These are phyloP conservation scores for Siphamia tubifer DNA, from an alignment of 2,113 vertebrate species.

Conservation along the genomic window DNA sequence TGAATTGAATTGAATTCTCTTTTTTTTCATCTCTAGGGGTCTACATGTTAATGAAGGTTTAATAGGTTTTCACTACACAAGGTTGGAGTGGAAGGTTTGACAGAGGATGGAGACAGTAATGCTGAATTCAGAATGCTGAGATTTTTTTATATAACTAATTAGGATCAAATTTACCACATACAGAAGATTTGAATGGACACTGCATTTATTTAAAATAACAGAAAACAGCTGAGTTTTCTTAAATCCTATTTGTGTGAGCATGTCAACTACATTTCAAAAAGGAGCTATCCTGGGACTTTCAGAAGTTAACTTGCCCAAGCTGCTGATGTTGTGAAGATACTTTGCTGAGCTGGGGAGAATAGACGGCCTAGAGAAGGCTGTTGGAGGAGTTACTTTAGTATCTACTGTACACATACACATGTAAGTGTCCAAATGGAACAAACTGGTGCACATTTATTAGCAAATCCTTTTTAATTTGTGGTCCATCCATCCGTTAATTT, in stretches of 20 bases:
- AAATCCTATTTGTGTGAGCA: background rate
- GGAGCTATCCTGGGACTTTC: slow-evolving; percentile 29
- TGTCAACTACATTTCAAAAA: slow-evolving; percentile 19
- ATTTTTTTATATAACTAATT: background rate
- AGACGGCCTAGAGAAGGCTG: slow-evolving; percentile 14
- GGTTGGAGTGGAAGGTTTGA: background rate
- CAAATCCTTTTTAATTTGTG: slow-evolving; percentile 9
- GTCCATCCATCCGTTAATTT: too few species aligned
- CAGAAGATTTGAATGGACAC: background rate
- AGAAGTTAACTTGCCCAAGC: slow-evolving; percentile 34
- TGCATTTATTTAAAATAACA: background rate
- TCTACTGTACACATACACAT: too few species aligned
- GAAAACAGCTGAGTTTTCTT: background rate
- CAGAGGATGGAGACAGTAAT: background rate
- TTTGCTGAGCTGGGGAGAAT: slow-evolving; percentile 46
- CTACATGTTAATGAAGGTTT: slow-evolving; percentile 2
- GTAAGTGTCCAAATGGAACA: background rate
- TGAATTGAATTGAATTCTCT: too few species aligned
- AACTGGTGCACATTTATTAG: slow-evolving; percentile 21
- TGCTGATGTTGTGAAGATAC: slow-evolving; percentile 50
- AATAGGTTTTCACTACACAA: background rate
- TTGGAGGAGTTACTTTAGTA: slow-evolving; percentile 10
- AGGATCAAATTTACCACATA: background rate
- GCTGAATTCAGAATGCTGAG: background rate
- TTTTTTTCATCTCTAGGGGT: background rate